Evolutionary conservation across 2,797 vertebrate species (phyloP).

Genomic region (Anableps anableps): DNA sequence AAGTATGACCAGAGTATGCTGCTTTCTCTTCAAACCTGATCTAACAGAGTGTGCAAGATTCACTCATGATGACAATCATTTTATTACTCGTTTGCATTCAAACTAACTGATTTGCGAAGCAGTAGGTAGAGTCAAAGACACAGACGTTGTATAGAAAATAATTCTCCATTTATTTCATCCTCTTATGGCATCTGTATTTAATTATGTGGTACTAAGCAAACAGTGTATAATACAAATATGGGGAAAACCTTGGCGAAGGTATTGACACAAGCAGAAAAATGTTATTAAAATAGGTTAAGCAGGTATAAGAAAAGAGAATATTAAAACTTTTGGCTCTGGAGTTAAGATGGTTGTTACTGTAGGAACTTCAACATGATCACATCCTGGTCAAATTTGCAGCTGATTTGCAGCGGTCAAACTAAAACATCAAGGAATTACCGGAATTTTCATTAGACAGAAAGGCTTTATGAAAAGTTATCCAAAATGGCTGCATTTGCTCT

Average conservation of each 20-base stretch:
- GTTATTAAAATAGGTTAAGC: not conserved
- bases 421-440: not conserved
- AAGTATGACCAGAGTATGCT: not conserved
- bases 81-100: not conserved
- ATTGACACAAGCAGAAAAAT: conserved; percentile 15
- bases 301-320: conserved; percentile 15
- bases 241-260: not conserved
- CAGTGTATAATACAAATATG: conserved; percentile 28
- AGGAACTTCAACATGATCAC: not conserved
- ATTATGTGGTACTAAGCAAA: conserved; percentile 44
- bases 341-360: not conserved
- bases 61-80: not conserved
- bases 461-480: not conserved
- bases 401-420: not conserved
- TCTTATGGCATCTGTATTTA: conserved; percentile 40
- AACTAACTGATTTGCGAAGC: not conserved
- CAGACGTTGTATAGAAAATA: conserved; percentile 50
- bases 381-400: not conserved
- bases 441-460: conserved; percentile 9
- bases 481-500: conserved; percentile 39
- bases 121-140: conserved; percentile 19
- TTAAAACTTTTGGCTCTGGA: not conserved
- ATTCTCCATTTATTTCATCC: conserved; percentile 61
- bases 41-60: not conserved
- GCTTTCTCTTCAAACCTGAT: conserved; percentile 8